Conservation (phyloP, 2,888 invertebrate genomes). For the Sympetrum striolatum region DNA sequence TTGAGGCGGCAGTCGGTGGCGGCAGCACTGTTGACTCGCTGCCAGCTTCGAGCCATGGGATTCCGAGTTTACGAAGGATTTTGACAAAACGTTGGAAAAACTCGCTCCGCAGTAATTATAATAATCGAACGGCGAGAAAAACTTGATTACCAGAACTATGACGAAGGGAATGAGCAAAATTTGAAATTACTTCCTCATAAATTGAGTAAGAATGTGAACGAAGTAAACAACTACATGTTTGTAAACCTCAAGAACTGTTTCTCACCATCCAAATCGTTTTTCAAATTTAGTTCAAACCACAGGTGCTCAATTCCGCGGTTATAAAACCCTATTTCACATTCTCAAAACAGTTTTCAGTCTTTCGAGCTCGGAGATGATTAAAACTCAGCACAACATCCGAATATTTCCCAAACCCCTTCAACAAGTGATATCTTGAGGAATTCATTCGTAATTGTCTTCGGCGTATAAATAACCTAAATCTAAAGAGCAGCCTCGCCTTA, state of each 20-base stretch:
- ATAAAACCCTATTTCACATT: no score
- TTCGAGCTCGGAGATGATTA: no score
- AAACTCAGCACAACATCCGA: no score
- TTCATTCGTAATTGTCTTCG: background rate
- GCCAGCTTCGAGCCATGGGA: background rate
- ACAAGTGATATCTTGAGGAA: no score
- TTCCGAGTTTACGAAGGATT: background rate
- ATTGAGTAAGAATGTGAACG: no score
- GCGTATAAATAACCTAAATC: background rate
- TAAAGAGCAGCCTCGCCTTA: background rate
- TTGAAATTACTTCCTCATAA: background rate
- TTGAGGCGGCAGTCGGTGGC: background rate
- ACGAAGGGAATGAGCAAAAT: background rate
- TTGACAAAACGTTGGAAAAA: background rate
- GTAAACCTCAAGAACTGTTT: no score
- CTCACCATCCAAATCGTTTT: no score
- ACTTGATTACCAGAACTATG: background rate
- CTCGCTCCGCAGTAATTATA: background rate
- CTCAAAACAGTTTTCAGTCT: no score
- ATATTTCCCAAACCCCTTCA: no score
- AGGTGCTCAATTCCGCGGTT: no score
- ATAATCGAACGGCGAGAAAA: background rate
- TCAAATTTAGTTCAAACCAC: no score
- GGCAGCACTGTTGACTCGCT: constrained; percentile 1
- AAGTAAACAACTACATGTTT: no score